A percentile compares a stretch with the other conserved stretches of the same genome.
Evolutionary conservation across 2,113 vertebrate species (phyloP).

Genomic region (Tiliqua scincoides): DNA sequence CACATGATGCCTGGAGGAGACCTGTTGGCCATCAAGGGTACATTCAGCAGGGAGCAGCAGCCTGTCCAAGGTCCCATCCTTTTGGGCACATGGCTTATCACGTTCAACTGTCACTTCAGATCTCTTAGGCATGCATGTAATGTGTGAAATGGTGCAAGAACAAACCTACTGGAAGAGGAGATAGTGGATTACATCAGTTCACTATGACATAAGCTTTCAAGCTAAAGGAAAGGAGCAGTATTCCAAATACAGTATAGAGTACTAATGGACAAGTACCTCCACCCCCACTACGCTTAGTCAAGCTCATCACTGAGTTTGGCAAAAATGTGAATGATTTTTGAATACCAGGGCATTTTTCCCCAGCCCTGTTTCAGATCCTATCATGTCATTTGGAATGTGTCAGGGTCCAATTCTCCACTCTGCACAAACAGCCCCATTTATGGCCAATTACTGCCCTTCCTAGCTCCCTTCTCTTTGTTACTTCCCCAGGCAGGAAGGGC

Average conservation of each 20-base stretch:
- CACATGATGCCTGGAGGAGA: not conserved
- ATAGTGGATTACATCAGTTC: not conserved
- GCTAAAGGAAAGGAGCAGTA: not conserved
- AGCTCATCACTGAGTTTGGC: too few species aligned
- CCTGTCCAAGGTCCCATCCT: too few species aligned
- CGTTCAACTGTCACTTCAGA: not conserved
- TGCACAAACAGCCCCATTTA: not conserved
- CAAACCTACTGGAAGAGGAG: not conserved
- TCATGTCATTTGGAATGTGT: not conserved
- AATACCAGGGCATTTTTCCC: too few species aligned
- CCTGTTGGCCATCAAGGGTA: not conserved
- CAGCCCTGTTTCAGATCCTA: too few species aligned
- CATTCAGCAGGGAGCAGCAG: too few species aligned
- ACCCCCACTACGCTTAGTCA: too few species aligned
- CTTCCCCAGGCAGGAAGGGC: too few species aligned
- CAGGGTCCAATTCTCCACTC: too few species aligned
- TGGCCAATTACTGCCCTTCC: not conserved
- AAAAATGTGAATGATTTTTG: too few species aligned
- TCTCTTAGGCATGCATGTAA: not conserved
- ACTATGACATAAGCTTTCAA: not conserved
- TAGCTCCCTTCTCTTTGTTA: too few species aligned
- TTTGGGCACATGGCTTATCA: not conserved
- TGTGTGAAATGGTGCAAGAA: not conserved
- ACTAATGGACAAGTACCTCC: too few species aligned
- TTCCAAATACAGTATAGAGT: not conserved